These are phyloP conservation scores for Nannoperca obscura DNA, from an alignment of 2,797 vertebrate species.

Conservation along the genomic window DNA sequence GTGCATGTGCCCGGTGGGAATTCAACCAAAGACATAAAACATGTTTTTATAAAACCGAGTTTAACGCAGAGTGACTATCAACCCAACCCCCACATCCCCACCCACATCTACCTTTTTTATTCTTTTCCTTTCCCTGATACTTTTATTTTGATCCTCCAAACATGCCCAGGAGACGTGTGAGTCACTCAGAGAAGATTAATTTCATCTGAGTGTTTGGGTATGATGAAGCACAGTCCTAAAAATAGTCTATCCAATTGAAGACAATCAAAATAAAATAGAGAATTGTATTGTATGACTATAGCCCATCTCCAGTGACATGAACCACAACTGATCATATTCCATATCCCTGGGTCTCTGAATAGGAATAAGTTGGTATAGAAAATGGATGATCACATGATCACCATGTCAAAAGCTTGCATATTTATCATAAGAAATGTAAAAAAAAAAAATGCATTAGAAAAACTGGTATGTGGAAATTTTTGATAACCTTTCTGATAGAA, in stretches of 20 bases:
- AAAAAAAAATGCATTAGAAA: not conserved
- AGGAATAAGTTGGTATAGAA: not conserved
- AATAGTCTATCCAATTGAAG: slow-evolving; percentile 30
- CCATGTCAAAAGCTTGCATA: not conserved
- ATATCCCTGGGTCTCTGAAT: not conserved
- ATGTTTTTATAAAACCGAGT: slow-evolving; percentile 35
- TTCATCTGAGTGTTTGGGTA: slow-evolving; percentile 36
- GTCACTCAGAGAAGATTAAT: slow-evolving; percentile 58
- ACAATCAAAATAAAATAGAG: slow-evolving; percentile 35
- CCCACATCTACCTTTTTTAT: slow-evolving; percentile 52
- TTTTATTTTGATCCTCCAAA: slow-evolving; percentile 64
- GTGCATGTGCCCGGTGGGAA: slow-evolving; percentile 53
- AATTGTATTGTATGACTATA: not conserved
- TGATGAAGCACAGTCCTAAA: slow-evolving; percentile 25
- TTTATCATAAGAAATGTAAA: not conserved
- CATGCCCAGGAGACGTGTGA: slow-evolving; percentile 65
- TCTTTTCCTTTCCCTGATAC: slow-evolving; percentile 47
- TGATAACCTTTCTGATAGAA: not conserved
- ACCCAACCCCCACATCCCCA: slow-evolving; percentile 58
- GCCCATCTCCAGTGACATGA: not conserved
- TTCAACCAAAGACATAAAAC: slow-evolving; percentile 54
- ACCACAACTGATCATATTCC: too few species aligned
- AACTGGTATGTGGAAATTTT: not conserved
- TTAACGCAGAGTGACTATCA: slow-evolving; percentile 50
- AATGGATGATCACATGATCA: not conserved